A percentile compares a stretch with the other conserved stretches of the same genome.
phyloP scores from a whole-genome alignment of 1,140 invertebrate species.

The Pseudomyrmex cubaensis region DNA sequence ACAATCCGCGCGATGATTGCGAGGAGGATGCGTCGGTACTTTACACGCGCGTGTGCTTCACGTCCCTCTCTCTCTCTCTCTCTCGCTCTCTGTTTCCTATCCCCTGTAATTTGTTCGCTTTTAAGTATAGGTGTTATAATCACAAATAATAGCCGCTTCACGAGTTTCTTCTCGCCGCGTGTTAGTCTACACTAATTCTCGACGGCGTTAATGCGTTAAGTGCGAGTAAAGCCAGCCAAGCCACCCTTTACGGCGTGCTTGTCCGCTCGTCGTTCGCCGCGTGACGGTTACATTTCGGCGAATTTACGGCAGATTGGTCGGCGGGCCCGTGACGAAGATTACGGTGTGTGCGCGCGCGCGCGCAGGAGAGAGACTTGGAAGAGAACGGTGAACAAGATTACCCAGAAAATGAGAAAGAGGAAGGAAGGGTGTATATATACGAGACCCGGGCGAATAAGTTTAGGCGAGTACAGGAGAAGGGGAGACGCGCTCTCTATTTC shows the following conservation, averaged over 20 bases:
- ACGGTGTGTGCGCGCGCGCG: conserved; percentile 23
- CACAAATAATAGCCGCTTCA: conserved; percentile 46
- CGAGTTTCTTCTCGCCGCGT: conserved; percentile 12
- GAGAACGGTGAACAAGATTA: conserved; percentile 59
- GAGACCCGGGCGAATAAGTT: conserved; percentile 35
- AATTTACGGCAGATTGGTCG: conserved; percentile 59
- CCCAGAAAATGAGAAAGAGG: conserved; percentile 62
- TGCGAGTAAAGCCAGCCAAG: neutral
- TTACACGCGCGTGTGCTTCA: too few relatives aligned
- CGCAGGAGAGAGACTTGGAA: conserved; percentile 7
- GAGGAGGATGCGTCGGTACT: neutral
- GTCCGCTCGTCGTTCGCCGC: conserved; percentile 37
- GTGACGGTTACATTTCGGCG: conserved; percentile 48
- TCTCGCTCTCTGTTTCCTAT: too few relatives aligned
- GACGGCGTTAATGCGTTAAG: conserved; percentile 58
- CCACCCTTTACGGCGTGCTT: too few relatives aligned
- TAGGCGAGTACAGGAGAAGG: neutral
- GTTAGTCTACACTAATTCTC: conserved; percentile 41
- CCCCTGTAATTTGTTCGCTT: conserved; percentile 49
- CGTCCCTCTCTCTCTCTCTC: too few relatives aligned
- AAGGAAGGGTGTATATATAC: neutral
- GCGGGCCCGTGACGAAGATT: conserved; percentile 45
- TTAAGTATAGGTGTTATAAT: conserved; percentile 57
- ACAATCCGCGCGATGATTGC: neutral
- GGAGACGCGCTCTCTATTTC: neutral